Conservation (phyloP, 2,797 vertebrate species). For the Anolis apletophallus region DNA sequence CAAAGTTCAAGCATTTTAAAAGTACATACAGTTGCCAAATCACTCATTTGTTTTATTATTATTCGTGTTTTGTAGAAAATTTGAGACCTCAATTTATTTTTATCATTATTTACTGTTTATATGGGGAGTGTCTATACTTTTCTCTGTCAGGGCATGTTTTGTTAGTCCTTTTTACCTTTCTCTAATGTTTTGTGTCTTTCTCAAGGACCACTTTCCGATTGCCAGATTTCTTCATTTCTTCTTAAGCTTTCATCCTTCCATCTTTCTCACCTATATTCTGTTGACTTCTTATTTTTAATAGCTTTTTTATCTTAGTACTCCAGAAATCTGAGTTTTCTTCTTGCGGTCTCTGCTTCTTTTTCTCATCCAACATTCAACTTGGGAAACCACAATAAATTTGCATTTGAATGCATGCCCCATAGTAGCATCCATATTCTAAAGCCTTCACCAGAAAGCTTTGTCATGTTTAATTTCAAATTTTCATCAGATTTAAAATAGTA, state of each 20-base stretch:
- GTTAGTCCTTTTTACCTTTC: conserved; percentile 48
- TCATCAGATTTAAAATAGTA: conserved; percentile 32
- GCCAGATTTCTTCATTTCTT: conserved; percentile 53
- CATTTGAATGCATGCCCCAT: neutral
- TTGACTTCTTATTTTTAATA: conserved; percentile 46
- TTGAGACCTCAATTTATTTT: neutral
- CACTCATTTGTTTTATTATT: neutral
- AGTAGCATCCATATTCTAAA: conserved; percentile 1
- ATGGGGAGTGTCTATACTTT: conserved; percentile 18
- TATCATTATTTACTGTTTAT: neutral
- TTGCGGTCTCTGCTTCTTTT: neutral
- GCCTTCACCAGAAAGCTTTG: conserved; percentile 13
- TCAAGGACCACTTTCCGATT: conserved; percentile 57
- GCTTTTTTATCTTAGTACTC: conserved; percentile 45
- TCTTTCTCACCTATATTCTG: conserved; percentile 57
- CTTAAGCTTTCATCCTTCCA: conserved; percentile 52
- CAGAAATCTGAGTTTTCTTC: conserved; percentile 43
- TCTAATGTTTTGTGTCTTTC: conserved; percentile 47
- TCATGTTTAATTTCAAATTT: conserved; percentile 12
- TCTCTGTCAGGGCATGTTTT: neutral
- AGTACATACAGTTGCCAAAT: neutral
- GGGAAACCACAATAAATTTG: conserved; percentile 36
- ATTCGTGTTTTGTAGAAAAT: neutral
- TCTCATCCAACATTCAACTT: neutral
- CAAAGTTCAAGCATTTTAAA: neutral